A percentile compares a stretch with the other conserved stretches of the same genome.
These are phyloP conservation scores for Cyrtodaria siliqua DNA, from an alignment of 2,888 invertebrate species.

Conservation along the genomic window DNA sequence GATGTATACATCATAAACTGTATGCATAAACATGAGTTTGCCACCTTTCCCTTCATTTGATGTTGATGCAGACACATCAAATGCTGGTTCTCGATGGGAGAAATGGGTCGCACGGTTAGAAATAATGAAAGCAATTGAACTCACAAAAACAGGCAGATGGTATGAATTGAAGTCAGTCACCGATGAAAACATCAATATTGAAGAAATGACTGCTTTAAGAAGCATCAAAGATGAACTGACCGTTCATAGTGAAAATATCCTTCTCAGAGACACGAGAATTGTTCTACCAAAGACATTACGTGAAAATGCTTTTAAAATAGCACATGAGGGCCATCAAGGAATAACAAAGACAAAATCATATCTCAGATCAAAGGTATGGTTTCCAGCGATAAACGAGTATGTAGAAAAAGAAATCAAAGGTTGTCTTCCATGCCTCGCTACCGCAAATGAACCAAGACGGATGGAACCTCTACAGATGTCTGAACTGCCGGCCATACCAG, in stretches of 20 bases:
- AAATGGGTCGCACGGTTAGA: too few species aligned
- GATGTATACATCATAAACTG: too few species aligned
- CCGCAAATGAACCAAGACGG: conserved; percentile 43
- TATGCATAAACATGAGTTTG: too few species aligned
- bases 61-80: too few species aligned
- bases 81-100: too few species aligned
- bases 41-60: too few species aligned
- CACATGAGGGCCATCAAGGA: conserved; percentile 71
- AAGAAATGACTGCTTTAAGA: conserved; percentile 33
- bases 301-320: conserved; percentile 46
- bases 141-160: too few species aligned
- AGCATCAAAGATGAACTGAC: conserved; percentile 54
- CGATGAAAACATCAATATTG: too few species aligned
- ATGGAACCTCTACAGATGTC: conserved; percentile 28
- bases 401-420: conserved; percentile 28
- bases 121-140: too few species aligned
- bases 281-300: conserved; percentile 47
- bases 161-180: conserved; percentile 39
- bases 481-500: conserved; percentile 34
- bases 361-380: conserved; percentile 64
- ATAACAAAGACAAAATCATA: conserved; percentile 59
- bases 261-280: conserved; percentile 34
- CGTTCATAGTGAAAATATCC: conserved; percentile 36
- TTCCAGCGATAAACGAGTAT: conserved; percentile 63
- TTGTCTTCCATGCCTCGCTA: conserved; percentile 25